A percentile compares a stretch with the other conserved stretches of the same genome.
phyloP scores from a whole-genome alignment of 2,797 vertebrate species.

The Anniella stebbinsi region DNA sequence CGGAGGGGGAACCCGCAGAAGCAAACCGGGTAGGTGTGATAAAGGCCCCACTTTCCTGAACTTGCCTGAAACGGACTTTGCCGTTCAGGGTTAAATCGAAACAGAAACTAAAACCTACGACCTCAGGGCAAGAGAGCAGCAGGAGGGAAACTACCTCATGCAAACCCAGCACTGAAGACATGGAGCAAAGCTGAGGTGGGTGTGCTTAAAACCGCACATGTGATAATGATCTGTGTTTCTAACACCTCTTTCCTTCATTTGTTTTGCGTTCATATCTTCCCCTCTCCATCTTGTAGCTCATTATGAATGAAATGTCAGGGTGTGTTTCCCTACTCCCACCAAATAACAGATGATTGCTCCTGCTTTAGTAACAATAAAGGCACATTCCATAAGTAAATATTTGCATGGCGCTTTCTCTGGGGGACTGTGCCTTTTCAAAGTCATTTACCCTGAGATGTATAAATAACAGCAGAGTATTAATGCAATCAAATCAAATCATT shows the following conservation, averaged over 20 bases:
- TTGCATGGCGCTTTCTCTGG: neutral
- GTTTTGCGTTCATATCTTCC: neutral
- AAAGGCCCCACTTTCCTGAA: too few relatives aligned
- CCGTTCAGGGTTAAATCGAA: too few relatives aligned
- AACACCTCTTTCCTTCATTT: neutral
- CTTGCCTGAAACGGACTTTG: too few relatives aligned
- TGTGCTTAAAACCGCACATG: too few relatives aligned
- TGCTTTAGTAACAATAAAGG: neutral
- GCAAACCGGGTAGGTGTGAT: too few relatives aligned
- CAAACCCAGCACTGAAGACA: too few relatives aligned
- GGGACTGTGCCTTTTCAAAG: conserved; percentile 14
- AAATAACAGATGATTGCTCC: neutral
- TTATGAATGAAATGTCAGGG: neutral
- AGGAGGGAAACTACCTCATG: too few relatives aligned
- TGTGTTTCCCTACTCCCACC: neutral
- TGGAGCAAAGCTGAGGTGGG: too few relatives aligned
- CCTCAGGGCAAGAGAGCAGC: too few relatives aligned
- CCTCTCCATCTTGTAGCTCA: neutral
- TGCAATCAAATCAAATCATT: neutral
- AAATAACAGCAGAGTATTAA: conserved; percentile 30
- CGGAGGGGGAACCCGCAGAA: too few relatives aligned
- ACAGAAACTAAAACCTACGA: too few relatives aligned
- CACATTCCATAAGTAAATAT: neutral
- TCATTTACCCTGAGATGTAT: neutral
- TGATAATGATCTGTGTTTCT: too few relatives aligned